Conservation (phyloP, 1,140 invertebrate genomes). For the Glomeris maerens region DNA sequence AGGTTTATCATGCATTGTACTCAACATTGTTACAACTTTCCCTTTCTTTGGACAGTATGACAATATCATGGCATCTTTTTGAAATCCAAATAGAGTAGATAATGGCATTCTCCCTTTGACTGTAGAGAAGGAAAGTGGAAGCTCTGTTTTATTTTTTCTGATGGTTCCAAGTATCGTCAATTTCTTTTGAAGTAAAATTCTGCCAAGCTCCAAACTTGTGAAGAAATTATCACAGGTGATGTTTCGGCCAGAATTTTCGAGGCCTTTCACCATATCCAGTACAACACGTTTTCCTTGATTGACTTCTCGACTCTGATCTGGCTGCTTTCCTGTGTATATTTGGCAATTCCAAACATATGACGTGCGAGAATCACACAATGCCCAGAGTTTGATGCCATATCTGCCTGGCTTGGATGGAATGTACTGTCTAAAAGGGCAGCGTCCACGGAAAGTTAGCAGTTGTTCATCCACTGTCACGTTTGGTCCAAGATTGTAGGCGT, state of each 20-base stretch:
- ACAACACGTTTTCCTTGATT: constrained; percentile 8
- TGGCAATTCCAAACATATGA: constrained; percentile 8
- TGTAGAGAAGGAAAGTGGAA: background rate
- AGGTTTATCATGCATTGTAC: constrained; percentile 7
- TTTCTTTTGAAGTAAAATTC: background rate
- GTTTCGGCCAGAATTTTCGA: constrained; percentile 1
- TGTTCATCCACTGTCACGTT: constrained; percentile 24
- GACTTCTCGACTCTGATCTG: constrained; percentile 5
- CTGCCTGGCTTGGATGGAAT: constrained; percentile 21
- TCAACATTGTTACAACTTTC: constrained; percentile 12
- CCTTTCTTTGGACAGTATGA: constrained; percentile 20
- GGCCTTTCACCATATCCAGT: background rate
- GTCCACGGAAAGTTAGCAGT: constrained; percentile 20
- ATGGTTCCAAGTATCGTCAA: constrained; percentile 5
- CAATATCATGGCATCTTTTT: constrained; percentile 14
- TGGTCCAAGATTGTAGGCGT: background rate
- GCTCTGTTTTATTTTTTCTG: constrained; percentile 3
- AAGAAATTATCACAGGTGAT: constrained; percentile 11
- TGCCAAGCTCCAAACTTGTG: background rate
- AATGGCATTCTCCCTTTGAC: constrained; percentile 7
- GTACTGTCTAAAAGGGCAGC: constrained; percentile 24
- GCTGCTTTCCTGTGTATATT: constrained; percentile 2
- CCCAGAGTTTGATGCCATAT: constrained; percentile 21
- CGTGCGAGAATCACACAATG: constrained; percentile 11
- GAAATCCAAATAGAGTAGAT: constrained; percentile 10